phyloP scores from a whole-genome alignment of 2,113 vertebrate genomes.

The Bujurquina vittata region DNA sequence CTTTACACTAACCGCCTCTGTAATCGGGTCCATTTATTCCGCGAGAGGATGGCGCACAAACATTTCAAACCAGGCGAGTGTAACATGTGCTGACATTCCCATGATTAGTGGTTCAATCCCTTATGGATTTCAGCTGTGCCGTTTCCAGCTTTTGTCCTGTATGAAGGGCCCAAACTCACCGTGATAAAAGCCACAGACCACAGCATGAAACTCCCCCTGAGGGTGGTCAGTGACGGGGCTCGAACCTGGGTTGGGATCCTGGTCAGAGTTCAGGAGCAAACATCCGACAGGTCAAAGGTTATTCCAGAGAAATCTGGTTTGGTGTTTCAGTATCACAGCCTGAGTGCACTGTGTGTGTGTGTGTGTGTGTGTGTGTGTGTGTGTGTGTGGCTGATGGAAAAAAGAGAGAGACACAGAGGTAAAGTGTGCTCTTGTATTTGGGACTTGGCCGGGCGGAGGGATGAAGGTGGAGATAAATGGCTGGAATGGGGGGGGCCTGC shows the following conservation, averaged over 20 bases:
- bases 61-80: neutral
- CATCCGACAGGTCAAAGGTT: neutral
- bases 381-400: too few relatives aligned
- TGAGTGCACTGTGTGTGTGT: neutral
- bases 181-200: neutral
- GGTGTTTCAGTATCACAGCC: neutral
- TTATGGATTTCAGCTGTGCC: neutral
- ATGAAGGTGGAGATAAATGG: conserved; percentile 10
- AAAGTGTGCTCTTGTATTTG: neutral
- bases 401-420: too few relatives aligned
- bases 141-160: neutral
- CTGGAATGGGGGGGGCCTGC: conserved; percentile 8
- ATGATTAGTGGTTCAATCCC: too few relatives aligned
- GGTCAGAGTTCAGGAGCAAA: neutral
- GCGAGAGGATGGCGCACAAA: neutral
- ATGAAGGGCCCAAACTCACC: fast-evolving
- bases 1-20: neutral
- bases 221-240: neutral
- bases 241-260: neutral
- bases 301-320: neutral
- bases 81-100: fast-evolving
- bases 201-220: neutral
- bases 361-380: too few relatives aligned
- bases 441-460: neutral
- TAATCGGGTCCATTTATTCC: too few relatives aligned